Evolutionary conservation across 2,888 invertebrate genomes (phyloP), one percentile per base, ranked within the genome.

Genomic region (Leucophenga maculata): DNA sequence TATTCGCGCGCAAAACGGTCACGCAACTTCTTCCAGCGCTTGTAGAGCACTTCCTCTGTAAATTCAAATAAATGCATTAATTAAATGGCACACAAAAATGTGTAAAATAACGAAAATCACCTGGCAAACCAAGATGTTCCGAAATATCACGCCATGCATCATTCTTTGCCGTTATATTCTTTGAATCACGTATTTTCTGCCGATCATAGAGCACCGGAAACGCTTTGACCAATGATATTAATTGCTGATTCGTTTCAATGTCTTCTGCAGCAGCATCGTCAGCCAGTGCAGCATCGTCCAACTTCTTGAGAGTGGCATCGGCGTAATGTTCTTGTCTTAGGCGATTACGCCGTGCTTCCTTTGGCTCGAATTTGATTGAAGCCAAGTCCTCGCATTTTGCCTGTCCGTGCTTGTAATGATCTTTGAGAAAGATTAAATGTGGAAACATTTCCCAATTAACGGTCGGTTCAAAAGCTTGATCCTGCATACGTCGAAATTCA

Each of bases 391-490:
- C 82, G 39, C 78, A 71, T 65, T 72, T 77, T 31, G 76, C 87
- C 74, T 72, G 74, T 11, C 86, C 86, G 6, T 87, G 85, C 44
- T 86, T 86, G 57, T 86, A 87, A 69, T 87, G 86, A 69, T 86
- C 78, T 64, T 83, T 85, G 3, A 86, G 76, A 39, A 86, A 86
- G 14, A 83, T 68, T 44, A 87, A 68, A 0, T 82, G 83, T 0
- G 80, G 86, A 68, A 86, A 86, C 74, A 87, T 76, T 20, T 87
- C 85, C 86, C 86, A 86, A 64, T 80, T 83, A 9, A 85, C 84
- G 6, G 82, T 77, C 2, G 80, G 82, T 1, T 82, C 75, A 8
- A 8, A 8, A 0, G 86, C 78, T 20, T 82, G 75, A 39, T 84
- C 83, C 57, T 85, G 86, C 26, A 83, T 79, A 0, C 85, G 78